Evolutionary conservation across 1,140 invertebrate species (phyloP).

Genomic region (Euura saliciscinereae): DNA sequence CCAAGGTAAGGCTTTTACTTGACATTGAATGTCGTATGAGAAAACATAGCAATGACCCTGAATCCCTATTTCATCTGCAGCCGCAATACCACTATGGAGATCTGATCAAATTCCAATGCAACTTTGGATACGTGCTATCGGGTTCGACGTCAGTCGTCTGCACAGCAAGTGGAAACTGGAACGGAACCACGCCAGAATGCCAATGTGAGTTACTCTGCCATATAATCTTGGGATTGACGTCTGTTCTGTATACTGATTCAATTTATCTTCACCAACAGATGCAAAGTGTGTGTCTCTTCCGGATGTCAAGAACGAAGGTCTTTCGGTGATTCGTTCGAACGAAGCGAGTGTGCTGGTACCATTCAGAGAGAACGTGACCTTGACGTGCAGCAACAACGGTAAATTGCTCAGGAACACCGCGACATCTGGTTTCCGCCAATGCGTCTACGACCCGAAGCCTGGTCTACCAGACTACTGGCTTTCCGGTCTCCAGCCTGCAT

Average conservation of each 20-base stretch:
- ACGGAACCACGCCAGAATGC: slow-evolving; percentile 90
- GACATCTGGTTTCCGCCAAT: slow-evolving; percentile 86
- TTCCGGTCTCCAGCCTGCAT: slow-evolving; percentile 83
- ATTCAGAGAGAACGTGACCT: slow-evolving; percentile 88
- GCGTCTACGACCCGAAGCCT: slow-evolving; percentile 92
- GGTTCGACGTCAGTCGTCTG: slow-evolving; percentile 86
- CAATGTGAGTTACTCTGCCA: slow-evolving; percentile 71
- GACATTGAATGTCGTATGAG: slow-evolving; percentile 1
- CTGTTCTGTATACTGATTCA: slow-evolving; percentile 13
- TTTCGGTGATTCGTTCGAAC: slow-evolving; percentile 76
- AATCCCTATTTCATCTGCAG: slow-evolving; percentile 38
- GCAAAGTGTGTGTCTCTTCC: slow-evolving; percentile 88
- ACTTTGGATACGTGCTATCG: slow-evolving; percentile 92
- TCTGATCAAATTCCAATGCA: slow-evolving; percentile 89
- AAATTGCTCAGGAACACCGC: slow-evolving; percentile 79
- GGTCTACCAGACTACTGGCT: slow-evolving; percentile 92
- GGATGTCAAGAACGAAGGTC: slow-evolving; percentile 87
- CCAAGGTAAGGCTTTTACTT: slow-evolving; percentile 59
- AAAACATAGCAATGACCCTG: neutral
- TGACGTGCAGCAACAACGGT: slow-evolving; percentile 80
- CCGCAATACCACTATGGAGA: slow-evolving; percentile 88
- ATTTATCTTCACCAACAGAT: slow-evolving; percentile 62
- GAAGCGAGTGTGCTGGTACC: slow-evolving; percentile 82
- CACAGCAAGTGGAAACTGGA: slow-evolving; percentile 90
- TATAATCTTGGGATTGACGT: neutral